phyloP scores from a whole-genome alignment of 1,140 invertebrate genomes.

The Drosophila ironensis region DNA sequence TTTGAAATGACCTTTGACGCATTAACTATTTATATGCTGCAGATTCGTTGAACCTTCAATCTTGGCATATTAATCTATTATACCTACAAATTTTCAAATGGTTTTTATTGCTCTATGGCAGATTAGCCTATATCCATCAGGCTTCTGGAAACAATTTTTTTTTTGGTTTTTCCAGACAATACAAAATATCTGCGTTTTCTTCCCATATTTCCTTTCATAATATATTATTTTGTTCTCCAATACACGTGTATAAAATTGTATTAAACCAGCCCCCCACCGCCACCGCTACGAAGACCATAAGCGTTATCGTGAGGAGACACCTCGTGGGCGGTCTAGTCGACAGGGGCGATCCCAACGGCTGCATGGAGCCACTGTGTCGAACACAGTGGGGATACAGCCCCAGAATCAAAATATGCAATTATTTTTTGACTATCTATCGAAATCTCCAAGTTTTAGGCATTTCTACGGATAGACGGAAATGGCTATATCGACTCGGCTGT shows the following conservation, averaged over 20 bases:
- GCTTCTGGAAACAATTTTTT: constrained; percentile 94
- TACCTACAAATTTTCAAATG: constrained; percentile 95
- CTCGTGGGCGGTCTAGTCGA: too few species aligned
- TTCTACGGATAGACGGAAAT: too few species aligned
- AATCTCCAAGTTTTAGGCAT: too few species aligned
- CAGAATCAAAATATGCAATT: too few species aligned
- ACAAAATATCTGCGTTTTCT: constrained; percentile 83
- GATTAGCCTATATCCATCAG: constrained; percentile 92
- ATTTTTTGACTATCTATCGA: too few species aligned
- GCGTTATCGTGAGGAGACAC: too few species aligned
- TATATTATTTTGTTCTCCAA: constrained; percentile 91
- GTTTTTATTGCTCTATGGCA: constrained; percentile 94
- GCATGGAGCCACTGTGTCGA: too few species aligned
- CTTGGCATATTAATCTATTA: constrained; percentile 96
- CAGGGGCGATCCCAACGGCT: too few species aligned
- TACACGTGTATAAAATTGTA: constrained; percentile 94
- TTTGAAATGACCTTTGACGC: constrained; percentile 93
- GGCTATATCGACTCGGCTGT: too few species aligned
- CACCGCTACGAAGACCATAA: too few species aligned
- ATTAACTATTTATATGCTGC: constrained; percentile 93
- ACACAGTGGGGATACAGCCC: too few species aligned
- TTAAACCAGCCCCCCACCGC: too few species aligned
- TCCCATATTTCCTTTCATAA: constrained; percentile 94
- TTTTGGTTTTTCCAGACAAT: constrained; percentile 87
- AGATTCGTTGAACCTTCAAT: constrained; percentile 93